Percentiles rank a stretch among this genome's conserved stretches.
These are phyloP conservation scores for Formica selysi DNA, from an alignment of 1,140 invertebrate genomes.

Conservation along the genomic window DNA sequence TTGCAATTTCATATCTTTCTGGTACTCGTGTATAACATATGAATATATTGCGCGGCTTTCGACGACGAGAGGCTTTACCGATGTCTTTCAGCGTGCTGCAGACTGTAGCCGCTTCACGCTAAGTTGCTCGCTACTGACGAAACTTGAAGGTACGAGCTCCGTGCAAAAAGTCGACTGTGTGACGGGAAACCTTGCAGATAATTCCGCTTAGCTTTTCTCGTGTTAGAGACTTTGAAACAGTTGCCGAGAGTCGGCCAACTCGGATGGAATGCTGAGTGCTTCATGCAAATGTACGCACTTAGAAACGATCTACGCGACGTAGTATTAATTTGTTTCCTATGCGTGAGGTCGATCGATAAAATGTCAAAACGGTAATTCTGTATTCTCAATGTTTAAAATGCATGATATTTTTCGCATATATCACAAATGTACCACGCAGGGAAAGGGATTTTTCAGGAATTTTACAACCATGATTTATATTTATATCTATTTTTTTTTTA, in stretches of 20 bases:
- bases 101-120: constrained; percentile 19
- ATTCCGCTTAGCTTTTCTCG: constrained; percentile 48
- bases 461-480: not conserved
- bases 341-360: constrained; percentile 13
- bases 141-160: constrained; percentile 40
- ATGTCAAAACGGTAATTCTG: constrained; percentile 26
- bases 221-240: constrained; percentile 36
- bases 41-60: constrained; percentile 35
- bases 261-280: constrained; percentile 30
- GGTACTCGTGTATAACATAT: not conserved
- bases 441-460: not conserved
- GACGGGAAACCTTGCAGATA: constrained; percentile 27
- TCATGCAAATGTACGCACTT: constrained; percentile 42
- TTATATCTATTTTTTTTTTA: not conserved
- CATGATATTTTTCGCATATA: not conserved
- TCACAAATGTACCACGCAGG: not conserved
- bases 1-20: constrained; percentile 34
- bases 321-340: constrained; percentile 22
- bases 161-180: constrained; percentile 48
- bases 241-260: constrained; percentile 47
- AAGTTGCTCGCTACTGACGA: constrained; percentile 52
- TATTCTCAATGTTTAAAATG: constrained; percentile 13
- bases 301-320: constrained; percentile 25
- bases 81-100: constrained; percentile 40
- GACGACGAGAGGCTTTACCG: constrained; percentile 45